Evolutionary conservation across 2,888 invertebrate genomes (phyloP).

Genomic region (Sturmia bella): DNA sequence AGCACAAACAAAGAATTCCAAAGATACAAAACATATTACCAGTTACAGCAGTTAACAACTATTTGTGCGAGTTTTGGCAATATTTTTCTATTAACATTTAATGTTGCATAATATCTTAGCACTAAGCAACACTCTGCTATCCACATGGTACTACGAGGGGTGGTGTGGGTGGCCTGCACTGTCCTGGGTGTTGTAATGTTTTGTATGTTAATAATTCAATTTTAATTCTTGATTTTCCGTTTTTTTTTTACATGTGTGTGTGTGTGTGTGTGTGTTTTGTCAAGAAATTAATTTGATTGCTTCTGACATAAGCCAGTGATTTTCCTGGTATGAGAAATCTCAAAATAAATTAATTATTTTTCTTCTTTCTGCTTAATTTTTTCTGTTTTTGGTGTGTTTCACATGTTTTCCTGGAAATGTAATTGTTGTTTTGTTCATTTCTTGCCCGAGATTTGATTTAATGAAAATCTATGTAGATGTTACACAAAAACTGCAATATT

Average conservation of each 20-base stretch:
- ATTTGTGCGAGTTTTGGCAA: slow-evolving; percentile 46
- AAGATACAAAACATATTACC: neutral
- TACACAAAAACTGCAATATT: slow-evolving; percentile 50
- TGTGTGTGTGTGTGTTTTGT: slow-evolving; percentile 51
- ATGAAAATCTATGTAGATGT: slow-evolving; percentile 56
- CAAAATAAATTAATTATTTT: slow-evolving; percentile 72
- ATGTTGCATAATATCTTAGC: neutral
- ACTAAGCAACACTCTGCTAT: slow-evolving; percentile 15
- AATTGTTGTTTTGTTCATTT: slow-evolving; percentile 68
- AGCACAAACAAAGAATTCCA: slow-evolving; percentile 63
- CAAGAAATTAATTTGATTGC: slow-evolving; percentile 72
- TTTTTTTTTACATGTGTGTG: slow-evolving; percentile 32
- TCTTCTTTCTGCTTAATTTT: too few relatives aligned
- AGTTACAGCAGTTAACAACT: slow-evolving; percentile 31
- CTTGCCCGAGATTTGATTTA: slow-evolving; percentile 60
- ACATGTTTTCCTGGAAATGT: slow-evolving; percentile 27
- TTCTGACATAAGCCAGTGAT: slow-evolving; percentile 77
- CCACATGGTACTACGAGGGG: neutral
- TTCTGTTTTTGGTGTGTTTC: slow-evolving; percentile 28
- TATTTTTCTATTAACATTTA: slow-evolving; percentile 61
- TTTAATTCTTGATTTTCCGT: slow-evolving; percentile 25
- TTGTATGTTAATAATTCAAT: slow-evolving; percentile 51
- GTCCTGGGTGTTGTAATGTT: slow-evolving; percentile 38
- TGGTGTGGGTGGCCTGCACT: slow-evolving; percentile 14
- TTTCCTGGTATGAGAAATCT: slow-evolving; percentile 48